Conservation (phyloP, 2,797 vertebrate species). For the Typhlichthys eigenmanni region DNA sequence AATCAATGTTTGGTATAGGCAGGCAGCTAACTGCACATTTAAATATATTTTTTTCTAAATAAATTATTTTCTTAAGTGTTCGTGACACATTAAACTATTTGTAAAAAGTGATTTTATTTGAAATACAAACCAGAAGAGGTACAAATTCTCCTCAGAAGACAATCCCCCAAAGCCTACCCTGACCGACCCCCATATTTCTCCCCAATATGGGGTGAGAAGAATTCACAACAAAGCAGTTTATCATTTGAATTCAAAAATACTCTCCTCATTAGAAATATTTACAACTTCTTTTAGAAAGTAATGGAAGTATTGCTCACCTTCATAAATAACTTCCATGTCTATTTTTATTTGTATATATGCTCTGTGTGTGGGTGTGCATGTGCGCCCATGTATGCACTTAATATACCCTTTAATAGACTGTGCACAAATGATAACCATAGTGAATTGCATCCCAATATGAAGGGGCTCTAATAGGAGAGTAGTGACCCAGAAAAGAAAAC, state of each 20-base stretch:
- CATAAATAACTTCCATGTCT: constrained; percentile 59
- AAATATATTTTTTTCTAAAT: constrained; percentile 72
- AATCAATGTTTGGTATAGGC: constrained; percentile 33
- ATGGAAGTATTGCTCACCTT: constrained; percentile 45
- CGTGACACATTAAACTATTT: constrained; percentile 22
- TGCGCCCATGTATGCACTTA: constrained; percentile 7
- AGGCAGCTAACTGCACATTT: constrained; percentile 39
- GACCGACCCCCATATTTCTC: constrained; percentile 52
- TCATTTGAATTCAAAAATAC: constrained; percentile 66
- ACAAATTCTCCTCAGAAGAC: constrained; percentile 64
- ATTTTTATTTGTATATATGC: constrained; percentile 15
- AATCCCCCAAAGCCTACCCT: constrained; percentile 3
- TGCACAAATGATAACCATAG: constrained; percentile 17
- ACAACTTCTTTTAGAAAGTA: constrained; percentile 70
- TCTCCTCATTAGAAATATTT: constrained; percentile 77
- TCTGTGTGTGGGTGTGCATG: constrained; percentile 8
- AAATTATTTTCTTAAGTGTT: constrained; percentile 74
- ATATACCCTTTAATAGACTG: constrained; percentile 26
- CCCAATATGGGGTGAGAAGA: constrained; percentile 84
- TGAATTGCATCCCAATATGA: constrained; percentile 35
- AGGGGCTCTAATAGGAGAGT: constrained; percentile 12
- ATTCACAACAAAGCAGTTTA: constrained; percentile 69
- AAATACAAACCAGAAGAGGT: constrained; percentile 73
- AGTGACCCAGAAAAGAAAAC: constrained; percentile 37
- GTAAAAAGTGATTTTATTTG: constrained; percentile 73